phyloP scores from a whole-genome alignment of 2,888 invertebrate species.

The Napeogenes sylphis region DNA sequence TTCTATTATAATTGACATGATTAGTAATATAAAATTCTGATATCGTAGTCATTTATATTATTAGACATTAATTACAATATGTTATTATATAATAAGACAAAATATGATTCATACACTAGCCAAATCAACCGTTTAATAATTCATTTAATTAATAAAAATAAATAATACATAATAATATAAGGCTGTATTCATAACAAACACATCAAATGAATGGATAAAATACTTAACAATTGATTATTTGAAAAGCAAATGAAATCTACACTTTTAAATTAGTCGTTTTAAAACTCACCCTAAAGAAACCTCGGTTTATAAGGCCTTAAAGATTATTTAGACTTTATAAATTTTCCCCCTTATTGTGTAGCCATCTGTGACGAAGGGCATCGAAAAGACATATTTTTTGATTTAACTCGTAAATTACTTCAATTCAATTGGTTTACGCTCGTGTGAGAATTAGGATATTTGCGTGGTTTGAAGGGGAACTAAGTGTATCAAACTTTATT shows the following conservation, averaged over 20 bases:
- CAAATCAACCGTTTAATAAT: too few species aligned
- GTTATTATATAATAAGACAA: too few species aligned
- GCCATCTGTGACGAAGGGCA: slow-evolving; percentile 75
- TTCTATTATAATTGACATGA: too few species aligned
- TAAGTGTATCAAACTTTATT: neutral
- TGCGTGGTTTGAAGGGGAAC: slow-evolving; percentile 33
- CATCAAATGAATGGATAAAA: too few species aligned
- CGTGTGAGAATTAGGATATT: slow-evolving; percentile 72
- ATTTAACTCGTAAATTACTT: slow-evolving; percentile 76
- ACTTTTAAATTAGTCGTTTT: slow-evolving; percentile 3
- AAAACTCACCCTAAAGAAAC: slow-evolving; percentile 1
- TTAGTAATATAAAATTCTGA: too few species aligned
- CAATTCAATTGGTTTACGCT: slow-evolving; percentile 74
- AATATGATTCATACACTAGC: too few species aligned
- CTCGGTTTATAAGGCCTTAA: slow-evolving; percentile 56
- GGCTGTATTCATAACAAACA: too few species aligned
- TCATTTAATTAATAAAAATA: too few species aligned
- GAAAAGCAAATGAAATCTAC: slow-evolving; percentile 4
- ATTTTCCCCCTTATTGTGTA: slow-evolving; percentile 72
- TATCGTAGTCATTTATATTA: too few species aligned
- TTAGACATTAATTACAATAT: too few species aligned
- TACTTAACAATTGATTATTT: neutral
- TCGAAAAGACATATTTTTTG: slow-evolving; percentile 76
- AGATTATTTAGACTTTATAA: slow-evolving; percentile 77
- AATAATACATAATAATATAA: too few species aligned